Evolutionary conservation across 2,888 invertebrate genomes (phyloP).

Genomic region (Lasioglossum figueresi): DNA sequence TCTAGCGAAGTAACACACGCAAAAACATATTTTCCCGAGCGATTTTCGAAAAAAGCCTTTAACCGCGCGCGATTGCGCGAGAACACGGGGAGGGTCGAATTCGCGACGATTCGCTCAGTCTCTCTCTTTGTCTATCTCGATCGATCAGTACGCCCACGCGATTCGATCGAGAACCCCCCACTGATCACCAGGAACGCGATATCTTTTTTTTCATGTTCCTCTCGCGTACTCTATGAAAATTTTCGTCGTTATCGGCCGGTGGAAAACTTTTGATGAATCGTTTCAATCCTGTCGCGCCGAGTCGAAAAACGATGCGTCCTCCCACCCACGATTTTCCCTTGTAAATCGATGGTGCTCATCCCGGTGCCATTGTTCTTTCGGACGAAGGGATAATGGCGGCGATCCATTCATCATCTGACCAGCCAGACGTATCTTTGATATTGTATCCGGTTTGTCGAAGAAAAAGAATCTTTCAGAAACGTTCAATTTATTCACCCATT

Average conservation of each 20-base stretch:
- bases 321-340: background rate
- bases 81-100: background rate
- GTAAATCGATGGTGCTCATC: background rate
- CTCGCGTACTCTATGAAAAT: slow-evolving; percentile 30
- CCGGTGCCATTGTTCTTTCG: background rate
- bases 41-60: slow-evolving; percentile 30
- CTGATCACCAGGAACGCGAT: slow-evolving; percentile 20
- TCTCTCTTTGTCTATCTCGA: background rate
- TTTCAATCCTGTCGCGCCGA: slow-evolving; percentile 7
- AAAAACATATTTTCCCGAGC: slow-evolving; percentile 23
- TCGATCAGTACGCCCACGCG: background rate
- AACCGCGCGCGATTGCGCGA: background rate
- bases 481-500: too few relatives aligned
- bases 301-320: background rate
- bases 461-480: background rate
- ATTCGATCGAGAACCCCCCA: slow-evolving; percentile 32
- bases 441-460: background rate
- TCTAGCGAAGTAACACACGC: slow-evolving; percentile 27
- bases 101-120: background rate
- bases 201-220: slow-evolving; percentile 30
- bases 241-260: slow-evolving; percentile 29
- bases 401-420: background rate
- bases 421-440: background rate
- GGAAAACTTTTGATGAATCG: slow-evolving; percentile 34
- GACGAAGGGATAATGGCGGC: background rate